Conservation (phyloP, 1,140 invertebrate genomes). For the Bombus confusus region DNA sequence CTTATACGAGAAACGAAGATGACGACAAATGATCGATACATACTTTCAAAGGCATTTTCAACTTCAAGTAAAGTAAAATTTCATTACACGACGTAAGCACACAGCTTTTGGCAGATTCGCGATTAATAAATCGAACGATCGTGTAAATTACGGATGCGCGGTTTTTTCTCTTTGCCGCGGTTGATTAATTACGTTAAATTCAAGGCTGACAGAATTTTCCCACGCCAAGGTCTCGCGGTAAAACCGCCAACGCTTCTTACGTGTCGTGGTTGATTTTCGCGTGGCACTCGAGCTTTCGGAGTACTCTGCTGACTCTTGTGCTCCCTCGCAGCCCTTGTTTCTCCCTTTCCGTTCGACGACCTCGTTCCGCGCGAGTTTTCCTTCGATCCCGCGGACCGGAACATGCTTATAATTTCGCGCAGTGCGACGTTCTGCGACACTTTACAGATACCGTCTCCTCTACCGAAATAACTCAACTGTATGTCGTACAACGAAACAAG, state of each 20-base stretch:
- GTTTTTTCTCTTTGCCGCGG: too few species aligned
- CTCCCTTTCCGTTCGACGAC: slow-evolving; percentile 38
- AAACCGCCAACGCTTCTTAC: slow-evolving; percentile 29
- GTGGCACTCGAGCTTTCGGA: slow-evolving; percentile 3
- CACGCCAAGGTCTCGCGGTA: background rate
- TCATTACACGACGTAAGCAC: background rate
- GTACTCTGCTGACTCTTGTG: background rate
- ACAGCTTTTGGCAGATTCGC: background rate
- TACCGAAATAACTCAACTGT: background rate
- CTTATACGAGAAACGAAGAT: too few species aligned
- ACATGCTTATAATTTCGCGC: slow-evolving; percentile 41
- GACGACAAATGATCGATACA: fast-evolving
- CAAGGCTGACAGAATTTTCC: background rate
- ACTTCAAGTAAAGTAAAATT: too few species aligned
- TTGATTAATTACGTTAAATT: background rate
- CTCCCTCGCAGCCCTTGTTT: slow-evolving; percentile 13
- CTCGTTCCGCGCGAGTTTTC: slow-evolving; percentile 39
- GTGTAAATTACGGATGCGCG: background rate
- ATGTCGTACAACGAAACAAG: background rate
- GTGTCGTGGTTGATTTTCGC: slow-evolving; percentile 14
- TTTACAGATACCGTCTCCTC: background rate
- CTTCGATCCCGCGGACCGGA: slow-evolving; percentile 31
- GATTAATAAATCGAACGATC: background rate
- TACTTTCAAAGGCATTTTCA: too few species aligned
- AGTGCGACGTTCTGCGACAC: slow-evolving; percentile 44